Evolutionary conservation across 1,140 invertebrate genomes (phyloP), one percentile per base, ranked within the genome.

Genomic region (Bombus vancouverensis): DNA sequence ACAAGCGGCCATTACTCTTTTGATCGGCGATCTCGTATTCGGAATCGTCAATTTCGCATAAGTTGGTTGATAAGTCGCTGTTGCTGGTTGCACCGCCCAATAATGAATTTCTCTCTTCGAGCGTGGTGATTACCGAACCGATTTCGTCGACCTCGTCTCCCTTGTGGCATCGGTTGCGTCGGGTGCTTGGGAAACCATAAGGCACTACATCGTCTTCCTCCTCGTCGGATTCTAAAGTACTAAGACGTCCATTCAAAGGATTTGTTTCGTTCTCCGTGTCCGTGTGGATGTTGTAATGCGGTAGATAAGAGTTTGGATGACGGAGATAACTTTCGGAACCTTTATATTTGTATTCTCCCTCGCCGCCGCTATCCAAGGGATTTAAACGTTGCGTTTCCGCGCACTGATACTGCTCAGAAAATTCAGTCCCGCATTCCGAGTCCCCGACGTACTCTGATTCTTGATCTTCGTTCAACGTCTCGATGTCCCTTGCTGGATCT

Each of bases 21-120:
- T 95, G 95, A 91, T 96, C 96, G 81, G 95, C 92, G 83, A 93
- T 93, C 92, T 97, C 97, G 91, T 96, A 96, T 93, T 98, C 98
- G n/a, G 97, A 98, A 95, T 98, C 98, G 95, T 98, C 98, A 92
- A 99, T 98, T 96, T 98, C 98, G 96, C 98, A 99, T 53, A 99
- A 96, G 95, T 97, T 97, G 39, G 98, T 97, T 37, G 98, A 98
- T 76, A 98, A 96, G 94, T 98, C 98, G 94, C 98, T 98, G 92
- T 97, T 97, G 86, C 97, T 97, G 10, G 97, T 97, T 70, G 96
- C 97, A 71, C 96, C 96, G 77, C 96, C 96, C 62, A 98, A 96
- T 85, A 98, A 95, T 65, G 97, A 98, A 94, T 97, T 96, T 82
- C 97, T 96, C 94, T 98, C 97, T 92, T 97, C 96, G 86, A 96